Percentiles rank a stretch among this genome's conserved stretches.
Conservation (phyloP, 2,113 vertebrate species). For the Baryphthengus martii region DNA sequence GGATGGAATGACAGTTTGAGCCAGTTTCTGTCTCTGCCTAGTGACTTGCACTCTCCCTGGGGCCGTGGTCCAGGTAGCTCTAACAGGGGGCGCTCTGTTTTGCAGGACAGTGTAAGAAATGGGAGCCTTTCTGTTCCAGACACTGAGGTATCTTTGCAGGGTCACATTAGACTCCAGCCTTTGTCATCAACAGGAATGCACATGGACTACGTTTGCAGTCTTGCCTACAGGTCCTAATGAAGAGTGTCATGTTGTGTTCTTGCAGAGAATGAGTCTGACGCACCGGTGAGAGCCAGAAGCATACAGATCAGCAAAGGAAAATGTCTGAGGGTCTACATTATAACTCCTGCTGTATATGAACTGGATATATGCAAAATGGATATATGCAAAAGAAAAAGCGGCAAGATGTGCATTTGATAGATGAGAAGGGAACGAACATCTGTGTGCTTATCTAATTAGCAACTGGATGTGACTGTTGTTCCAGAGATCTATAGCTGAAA, state of each 20-base stretch:
- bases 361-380: background rate
- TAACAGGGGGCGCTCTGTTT: background rate
- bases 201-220: background rate
- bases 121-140: background rate
- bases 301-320: background rate
- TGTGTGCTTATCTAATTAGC: slow-evolving; percentile 44
- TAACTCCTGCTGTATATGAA: background rate
- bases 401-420: background rate
- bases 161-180: background rate
- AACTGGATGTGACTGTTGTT: slow-evolving; percentile 30
- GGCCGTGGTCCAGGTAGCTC: background rate
- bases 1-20: background rate
- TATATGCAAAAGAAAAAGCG: background rate
- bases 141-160: background rate
- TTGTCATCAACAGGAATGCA: background rate
- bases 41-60: background rate
- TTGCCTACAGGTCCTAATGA: background rate
- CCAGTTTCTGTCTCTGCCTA: background rate
- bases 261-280: background rate
- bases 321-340: background rate
- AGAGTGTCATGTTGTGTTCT: background rate
- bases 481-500: slow-evolving; percentile 23
- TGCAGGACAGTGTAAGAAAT: background rate
- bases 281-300: background rate
- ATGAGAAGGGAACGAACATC: background rate